Conservation (phyloP, 2,888 invertebrate species). For the Heliconius charithonia region DNA sequence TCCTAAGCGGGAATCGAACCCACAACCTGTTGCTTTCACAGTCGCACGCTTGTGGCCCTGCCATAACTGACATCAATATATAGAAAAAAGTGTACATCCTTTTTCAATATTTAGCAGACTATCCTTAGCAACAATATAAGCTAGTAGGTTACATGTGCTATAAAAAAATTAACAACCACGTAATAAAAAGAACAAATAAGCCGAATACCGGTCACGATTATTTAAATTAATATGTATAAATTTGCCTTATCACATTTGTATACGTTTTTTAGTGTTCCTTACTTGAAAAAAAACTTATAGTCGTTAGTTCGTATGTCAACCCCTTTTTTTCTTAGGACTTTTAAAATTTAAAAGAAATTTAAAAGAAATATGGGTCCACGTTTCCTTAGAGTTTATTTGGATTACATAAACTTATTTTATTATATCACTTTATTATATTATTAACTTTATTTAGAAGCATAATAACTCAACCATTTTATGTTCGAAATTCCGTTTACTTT, state of each 20-base stretch:
- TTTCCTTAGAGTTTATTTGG: no score
- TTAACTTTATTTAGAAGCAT: neutral
- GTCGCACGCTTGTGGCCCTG: no score
- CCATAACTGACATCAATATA: no score
- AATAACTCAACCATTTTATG: neutral
- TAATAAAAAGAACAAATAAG: neutral
- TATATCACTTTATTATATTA: neutral
- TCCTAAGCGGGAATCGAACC: no score
- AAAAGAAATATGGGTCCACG: no score
- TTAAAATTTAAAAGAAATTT: no score
- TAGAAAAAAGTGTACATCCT: no score
- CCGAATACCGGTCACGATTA: neutral
- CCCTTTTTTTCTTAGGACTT: no score
- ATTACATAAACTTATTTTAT: no score
- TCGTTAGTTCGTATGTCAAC: no score
- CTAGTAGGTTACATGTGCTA: neutral
- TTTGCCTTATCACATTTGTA: neutral
- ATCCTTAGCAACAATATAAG: slow-evolving; percentile 5
- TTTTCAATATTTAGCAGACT: neutral
- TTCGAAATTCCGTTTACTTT: neutral
- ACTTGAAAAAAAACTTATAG: no score
- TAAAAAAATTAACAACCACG: neutral
- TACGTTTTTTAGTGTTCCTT: neutral
- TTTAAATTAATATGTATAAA: neutral
- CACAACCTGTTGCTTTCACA: no score